Evolutionary conservation across 2,113 vertebrate genomes (phyloP), one percentile per base, ranked within the genome.

Genomic region (Columbina picui): DNA sequence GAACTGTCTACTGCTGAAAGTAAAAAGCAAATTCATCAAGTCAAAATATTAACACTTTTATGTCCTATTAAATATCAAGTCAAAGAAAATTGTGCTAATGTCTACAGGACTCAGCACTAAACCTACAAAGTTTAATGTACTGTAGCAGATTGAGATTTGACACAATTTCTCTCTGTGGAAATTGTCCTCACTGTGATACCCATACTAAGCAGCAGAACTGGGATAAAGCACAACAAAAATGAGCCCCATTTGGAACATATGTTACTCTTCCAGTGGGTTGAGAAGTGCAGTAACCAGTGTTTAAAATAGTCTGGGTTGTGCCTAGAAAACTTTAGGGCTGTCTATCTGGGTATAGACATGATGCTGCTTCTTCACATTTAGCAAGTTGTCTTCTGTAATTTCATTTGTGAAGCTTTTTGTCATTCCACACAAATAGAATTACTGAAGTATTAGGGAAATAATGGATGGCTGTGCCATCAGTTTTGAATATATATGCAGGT

Each of bases 41-140:
- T 97, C 86, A 96, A 97, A 98, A 97, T 98, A 96, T 94, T 97
- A 98, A 93, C 88, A 79, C 70, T 96, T 96, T 92, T 97, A 90
- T 94, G 87, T 96, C 86, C 92, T 95, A 47, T 92, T 96, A 97
- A 94, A 93, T 96, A 96, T 71, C 80, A 96, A 92, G 67, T 83
- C 64, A 88, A 67, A 90, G 80, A 63, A 95, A 76, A 93, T 77
- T 89, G 59, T 86, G 16, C 83, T 95, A 52, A 89, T 96, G 83
- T 96, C 77, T 96, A 64, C 50, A 77, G 45, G 57, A 96, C 84
- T 95, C 74, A 61, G 67, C 50, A 84, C 94, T 93, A 92, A 94
- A 84, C 61, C 71, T 81, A 88, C 60, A 4, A 85, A 65, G 60
- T 97, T 86, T 95, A 94, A 97, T 94, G 82, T 96, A 67, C 91